Evolutionary conservation across 53 echinoderm and acorn worm genomes (phyloP).

Genomic region (Glandiceps talaboti): DNA sequence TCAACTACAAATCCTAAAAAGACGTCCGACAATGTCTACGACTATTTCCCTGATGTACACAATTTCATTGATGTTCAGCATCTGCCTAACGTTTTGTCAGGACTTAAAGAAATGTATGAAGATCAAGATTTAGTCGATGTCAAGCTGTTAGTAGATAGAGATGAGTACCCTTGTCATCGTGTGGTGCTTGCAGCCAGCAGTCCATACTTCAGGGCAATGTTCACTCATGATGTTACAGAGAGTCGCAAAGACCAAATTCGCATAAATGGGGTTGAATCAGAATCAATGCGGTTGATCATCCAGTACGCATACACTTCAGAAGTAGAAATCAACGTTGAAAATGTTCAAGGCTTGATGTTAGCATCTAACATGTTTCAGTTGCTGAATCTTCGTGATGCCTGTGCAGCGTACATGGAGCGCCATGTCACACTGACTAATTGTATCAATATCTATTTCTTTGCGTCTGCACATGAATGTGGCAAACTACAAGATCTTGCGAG

Average conservation of each 20-base stretch:
- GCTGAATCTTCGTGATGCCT: slow-evolving; percentile 75
- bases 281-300: slow-evolving; percentile 64
- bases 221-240: slow-evolving; percentile 54
- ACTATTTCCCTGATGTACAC: slow-evolving; percentile 69
- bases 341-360: slow-evolving; percentile 84
- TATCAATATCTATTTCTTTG: slow-evolving; percentile 91
- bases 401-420: slow-evolving; percentile 75
- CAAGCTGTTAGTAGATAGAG: slow-evolving; percentile 55
- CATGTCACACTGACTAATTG: slow-evolving; percentile 74
- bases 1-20: background rate
- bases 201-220: slow-evolving; percentile 79
- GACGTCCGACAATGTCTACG: background rate
- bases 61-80: slow-evolving; percentile 72
- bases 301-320: slow-evolving; percentile 66
- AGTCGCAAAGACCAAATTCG: slow-evolving; percentile 57
- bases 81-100: slow-evolving; percentile 37
- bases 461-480: slow-evolving; percentile 63
- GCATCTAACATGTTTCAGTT: slow-evolving; percentile 98
- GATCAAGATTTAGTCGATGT: slow-evolving; percentile 55
- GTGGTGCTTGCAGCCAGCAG: slow-evolving; percentile 55
- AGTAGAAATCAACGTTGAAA: slow-evolving; percentile 82
- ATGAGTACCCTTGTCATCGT: slow-evolving; percentile 85
- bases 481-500: slow-evolving; percentile 72
- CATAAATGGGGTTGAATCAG: slow-evolving; percentile 79
- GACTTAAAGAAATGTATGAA: slow-evolving; percentile 62